Percentiles rank a stretch among this genome's conserved stretches.
These are phyloP conservation scores for Chloromyia formosa DNA, from an alignment of 2,888 invertebrate species.

Conservation along the genomic window DNA sequence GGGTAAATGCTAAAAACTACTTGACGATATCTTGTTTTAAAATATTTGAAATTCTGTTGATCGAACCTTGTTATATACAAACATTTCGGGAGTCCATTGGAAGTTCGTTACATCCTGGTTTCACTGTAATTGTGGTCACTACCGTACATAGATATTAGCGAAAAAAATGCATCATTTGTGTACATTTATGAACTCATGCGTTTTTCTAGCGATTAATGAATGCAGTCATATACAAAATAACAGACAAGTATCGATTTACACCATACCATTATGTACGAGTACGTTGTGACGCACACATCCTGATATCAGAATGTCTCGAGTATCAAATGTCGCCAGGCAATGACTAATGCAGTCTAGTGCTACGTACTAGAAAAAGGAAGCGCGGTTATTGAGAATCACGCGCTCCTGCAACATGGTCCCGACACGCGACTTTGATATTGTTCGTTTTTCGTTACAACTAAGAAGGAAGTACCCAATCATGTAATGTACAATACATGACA, in stretches of 20 bases:
- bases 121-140: no score
- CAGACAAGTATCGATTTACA: slow-evolving; percentile 14
- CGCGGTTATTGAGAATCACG: not conserved
- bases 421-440: slow-evolving; percentile 9
- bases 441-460: not conserved
- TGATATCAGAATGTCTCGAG: not conserved
- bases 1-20: no score
- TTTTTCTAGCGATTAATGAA: no score
- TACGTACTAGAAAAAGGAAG: not conserved
- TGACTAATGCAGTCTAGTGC: slow-evolving; percentile 13
- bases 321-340: slow-evolving; percentile 6
- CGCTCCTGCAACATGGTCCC: not conserved
- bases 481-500: not conserved
- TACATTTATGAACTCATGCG: no score
- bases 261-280: not conserved
- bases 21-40: no score
- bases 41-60: no score
- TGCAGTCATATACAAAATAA: no score
- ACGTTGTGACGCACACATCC: slow-evolving; percentile 4
- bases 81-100: no score
- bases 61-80: no score
- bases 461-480: slow-evolving; percentile 3
- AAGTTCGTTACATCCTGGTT: no score
- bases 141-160: no score
- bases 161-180: no score